Conservation (phyloP, 2,797 vertebrate genomes). For the Spondyliosoma cantharus region DNA sequence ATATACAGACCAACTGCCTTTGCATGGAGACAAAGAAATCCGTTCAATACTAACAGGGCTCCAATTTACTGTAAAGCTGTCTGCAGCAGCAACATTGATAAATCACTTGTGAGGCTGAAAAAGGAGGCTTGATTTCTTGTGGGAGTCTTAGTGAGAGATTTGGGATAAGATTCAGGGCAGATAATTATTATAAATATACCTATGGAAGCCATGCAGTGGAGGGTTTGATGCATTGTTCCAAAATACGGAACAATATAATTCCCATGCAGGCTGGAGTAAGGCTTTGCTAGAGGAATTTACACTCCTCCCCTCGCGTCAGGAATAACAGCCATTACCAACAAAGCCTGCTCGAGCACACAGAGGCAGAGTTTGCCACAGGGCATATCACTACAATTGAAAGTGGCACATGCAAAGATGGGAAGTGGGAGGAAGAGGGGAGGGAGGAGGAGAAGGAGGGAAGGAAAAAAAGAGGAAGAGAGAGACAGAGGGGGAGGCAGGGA, state of each 20-base stretch:
- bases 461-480: constrained; percentile 34
- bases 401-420: constrained; percentile 88
- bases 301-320: constrained; percentile 79
- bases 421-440: constrained; percentile 70
- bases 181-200: constrained; percentile 62
- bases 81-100: constrained; percentile 49
- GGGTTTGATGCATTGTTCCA: constrained; percentile 60
- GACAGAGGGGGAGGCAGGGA: constrained; percentile 63
- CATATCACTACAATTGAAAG: constrained; percentile 87
- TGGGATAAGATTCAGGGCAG: constrained; percentile 43
- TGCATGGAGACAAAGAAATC: constrained; percentile 60
- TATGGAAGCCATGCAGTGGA: constrained; percentile 31
- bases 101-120: constrained; percentile 55
- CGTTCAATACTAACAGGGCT: constrained; percentile 63
- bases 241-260: constrained; percentile 69
- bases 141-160: constrained; percentile 39
- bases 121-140: constrained; percentile 51
- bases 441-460: constrained; percentile 36
- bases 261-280: constrained; percentile 64
- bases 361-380: constrained; percentile 84
- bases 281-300: constrained; percentile 78
- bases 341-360: constrained; percentile 79
- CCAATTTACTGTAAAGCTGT: constrained; percentile 68
- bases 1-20: constrained; percentile 37
- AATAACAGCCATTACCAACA: constrained; percentile 86